These are phyloP conservation scores for Paramuricea clavata DNA, from an alignment of 92 coral and sea anemone genomes.

Conservation along the genomic window DNA sequence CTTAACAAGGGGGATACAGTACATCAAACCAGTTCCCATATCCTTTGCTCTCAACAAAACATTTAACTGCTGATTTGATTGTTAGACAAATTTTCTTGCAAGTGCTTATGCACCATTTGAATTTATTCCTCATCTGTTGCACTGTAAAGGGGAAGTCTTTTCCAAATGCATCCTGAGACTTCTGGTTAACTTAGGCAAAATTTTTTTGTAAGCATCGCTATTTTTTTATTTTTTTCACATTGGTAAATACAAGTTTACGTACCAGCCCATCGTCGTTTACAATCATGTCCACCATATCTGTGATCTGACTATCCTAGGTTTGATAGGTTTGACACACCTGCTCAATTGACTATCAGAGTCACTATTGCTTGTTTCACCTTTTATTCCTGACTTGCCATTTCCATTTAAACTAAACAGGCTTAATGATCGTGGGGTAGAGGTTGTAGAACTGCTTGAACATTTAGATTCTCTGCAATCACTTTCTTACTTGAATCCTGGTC, in stretches of 20 bases:
- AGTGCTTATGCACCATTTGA: constrained; percentile 59
- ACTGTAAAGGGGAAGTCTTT: constrained; percentile 66
- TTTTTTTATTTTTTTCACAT: constrained; percentile 69
- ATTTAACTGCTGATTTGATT: constrained; percentile 64
- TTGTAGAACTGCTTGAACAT: constrained; percentile 25
- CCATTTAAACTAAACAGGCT: constrained; percentile 42
- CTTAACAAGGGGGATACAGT: constrained; percentile 61
- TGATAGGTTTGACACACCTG: neutral
- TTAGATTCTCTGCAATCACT: constrained; percentile 5
- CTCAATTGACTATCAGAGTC: neutral
- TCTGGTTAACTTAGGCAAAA: constrained; percentile 36
- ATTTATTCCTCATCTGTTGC: constrained; percentile 61
- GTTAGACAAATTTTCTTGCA: constrained; percentile 65
- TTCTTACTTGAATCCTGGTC: constrained; percentile 15
- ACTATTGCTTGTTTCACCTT: constrained; percentile 22
- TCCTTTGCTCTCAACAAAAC: constrained; percentile 61
- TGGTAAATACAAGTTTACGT: constrained; percentile 64
- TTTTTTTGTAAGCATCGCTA: constrained; percentile 63
- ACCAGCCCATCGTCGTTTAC: constrained; percentile 58
- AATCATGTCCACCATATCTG: constrained; percentile 58
- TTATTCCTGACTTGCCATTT: constrained; percentile 31
- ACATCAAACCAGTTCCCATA: constrained; percentile 66
- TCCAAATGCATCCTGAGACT: constrained; percentile 45
- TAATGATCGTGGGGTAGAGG: constrained; percentile 38
- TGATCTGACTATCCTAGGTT: constrained; percentile 52